These are phyloP conservation scores for Stigmatopora argus DNA, from an alignment of 2,113 vertebrate species.

Conservation along the genomic window DNA sequence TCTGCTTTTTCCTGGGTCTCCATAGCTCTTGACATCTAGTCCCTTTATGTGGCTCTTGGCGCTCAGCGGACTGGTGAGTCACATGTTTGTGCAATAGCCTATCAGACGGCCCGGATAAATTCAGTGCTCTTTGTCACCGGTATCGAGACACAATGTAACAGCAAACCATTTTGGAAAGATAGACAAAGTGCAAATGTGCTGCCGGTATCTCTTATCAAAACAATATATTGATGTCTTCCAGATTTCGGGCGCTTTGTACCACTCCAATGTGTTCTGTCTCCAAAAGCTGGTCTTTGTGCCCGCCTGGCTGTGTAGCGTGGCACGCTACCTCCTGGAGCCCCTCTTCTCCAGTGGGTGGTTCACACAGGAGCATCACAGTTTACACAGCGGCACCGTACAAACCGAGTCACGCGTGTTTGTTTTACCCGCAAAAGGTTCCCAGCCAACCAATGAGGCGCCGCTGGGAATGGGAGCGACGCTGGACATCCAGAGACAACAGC, in stretches of 20 bases:
- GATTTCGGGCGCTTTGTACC: slow-evolving; percentile 85
- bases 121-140: too few relatives aligned
- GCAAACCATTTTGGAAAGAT: too few relatives aligned
- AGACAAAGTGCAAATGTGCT: too few relatives aligned
- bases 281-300: slow-evolving; percentile 79
- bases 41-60: slow-evolving; percentile 92
- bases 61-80: slow-evolving; percentile 91
- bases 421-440: slow-evolving; percentile 53
- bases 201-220: neutral
- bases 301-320: slow-evolving; percentile 74
- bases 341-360: slow-evolving; percentile 75
- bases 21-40: slow-evolving; percentile 79
- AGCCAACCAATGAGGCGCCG: slow-evolving; percentile 76
- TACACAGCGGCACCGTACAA: neutral
- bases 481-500: slow-evolving; percentile 93
- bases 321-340: slow-evolving; percentile 80
- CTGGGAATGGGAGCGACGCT: slow-evolving; percentile 94
- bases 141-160: too few relatives aligned
- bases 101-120: neutral
- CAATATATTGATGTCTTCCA: slow-evolving; percentile 44
- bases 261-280: slow-evolving; percentile 71
- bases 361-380: neutral
- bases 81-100: neutral
- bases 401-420: neutral
- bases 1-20: slow-evolving; percentile 9